These are phyloP conservation scores for Sinosuthora webbiana DNA, from an alignment of 2,113 vertebrate genomes.

Conservation along the genomic window DNA sequence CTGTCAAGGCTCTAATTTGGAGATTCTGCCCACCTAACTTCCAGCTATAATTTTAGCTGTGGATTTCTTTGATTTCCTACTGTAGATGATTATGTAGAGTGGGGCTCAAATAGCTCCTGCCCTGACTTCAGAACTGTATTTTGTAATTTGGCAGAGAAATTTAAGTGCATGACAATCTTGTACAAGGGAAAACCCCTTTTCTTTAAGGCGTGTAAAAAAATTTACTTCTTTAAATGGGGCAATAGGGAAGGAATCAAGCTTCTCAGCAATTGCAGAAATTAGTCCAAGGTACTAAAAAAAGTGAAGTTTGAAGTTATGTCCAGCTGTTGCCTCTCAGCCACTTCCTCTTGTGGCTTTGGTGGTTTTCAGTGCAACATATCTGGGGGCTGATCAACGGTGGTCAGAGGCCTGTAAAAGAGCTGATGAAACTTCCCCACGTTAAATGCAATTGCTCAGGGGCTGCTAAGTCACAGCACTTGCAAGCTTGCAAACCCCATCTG, in stretches of 20 bases:
- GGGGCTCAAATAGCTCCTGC: not conserved
- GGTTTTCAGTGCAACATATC: not conserved
- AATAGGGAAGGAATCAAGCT: not conserved
- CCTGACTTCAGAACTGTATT: not conserved
- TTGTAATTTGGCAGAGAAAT: not conserved
- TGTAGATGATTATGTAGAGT: not conserved
- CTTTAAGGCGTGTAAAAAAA: not conserved
- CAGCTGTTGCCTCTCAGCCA: not conserved
- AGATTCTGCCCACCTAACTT: not conserved
- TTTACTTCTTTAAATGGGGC: not conserved
- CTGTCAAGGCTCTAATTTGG: not conserved
- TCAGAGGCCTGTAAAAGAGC: not conserved
- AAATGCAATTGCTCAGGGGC: not conserved
- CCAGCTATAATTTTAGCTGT: not conserved
- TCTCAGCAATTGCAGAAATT: not conserved
- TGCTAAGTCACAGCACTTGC: not conserved
- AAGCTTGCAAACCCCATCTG: not conserved
- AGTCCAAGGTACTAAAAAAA: not conserved
- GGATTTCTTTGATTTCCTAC: not conserved
- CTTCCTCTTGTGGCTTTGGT: not conserved
- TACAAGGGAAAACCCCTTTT: not conserved
- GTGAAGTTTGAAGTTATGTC: not conserved
- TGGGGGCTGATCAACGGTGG: accelerated
- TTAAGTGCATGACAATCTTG: not conserved
- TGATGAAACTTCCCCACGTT: not conserved